Conservation (phyloP, 2,797 vertebrate genomes). For the Gastrophryne carolinensis region DNA sequence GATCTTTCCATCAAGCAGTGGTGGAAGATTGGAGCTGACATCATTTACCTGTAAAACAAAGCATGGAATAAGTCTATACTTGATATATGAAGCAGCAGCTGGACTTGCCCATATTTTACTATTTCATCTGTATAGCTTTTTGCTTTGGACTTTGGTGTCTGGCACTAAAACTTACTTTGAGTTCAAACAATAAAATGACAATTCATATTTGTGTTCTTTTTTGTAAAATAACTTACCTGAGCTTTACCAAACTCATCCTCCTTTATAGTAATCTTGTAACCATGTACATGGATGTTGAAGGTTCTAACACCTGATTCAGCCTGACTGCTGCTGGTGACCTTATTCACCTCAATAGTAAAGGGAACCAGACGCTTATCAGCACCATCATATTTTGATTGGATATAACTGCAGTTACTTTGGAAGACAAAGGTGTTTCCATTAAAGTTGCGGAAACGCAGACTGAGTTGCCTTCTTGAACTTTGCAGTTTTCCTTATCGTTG, state of each 20-base stretch:
- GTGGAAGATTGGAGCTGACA: constrained; percentile 63
- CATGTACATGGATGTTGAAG: constrained; percentile 56
- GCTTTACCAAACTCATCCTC: constrained; percentile 60
- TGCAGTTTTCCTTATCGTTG: constrained; percentile 68
- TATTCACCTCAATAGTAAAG: constrained; percentile 57
- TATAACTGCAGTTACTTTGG: constrained; percentile 68
- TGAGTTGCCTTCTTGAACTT: constrained; percentile 50
- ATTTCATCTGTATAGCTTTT: too few relatives aligned
- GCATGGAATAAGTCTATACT: not conserved
- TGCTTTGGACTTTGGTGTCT: too few relatives aligned
- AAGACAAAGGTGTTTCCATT: constrained; percentile 65
- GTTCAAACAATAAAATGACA: too few relatives aligned
- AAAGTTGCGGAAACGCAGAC: constrained; percentile 67
- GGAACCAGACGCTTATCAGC: not conserved
- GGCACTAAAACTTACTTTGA: too few relatives aligned
- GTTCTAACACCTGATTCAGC: constrained; percentile 49
- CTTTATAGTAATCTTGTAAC: constrained; percentile 65
- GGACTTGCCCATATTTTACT: too few relatives aligned
- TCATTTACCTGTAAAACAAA: constrained; percentile 63
- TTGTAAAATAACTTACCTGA: constrained; percentile 68
- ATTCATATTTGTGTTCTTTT: too few relatives aligned
- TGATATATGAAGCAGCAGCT: too few relatives aligned
- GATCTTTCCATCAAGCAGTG: constrained; percentile 52
- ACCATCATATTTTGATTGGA: not conserved
- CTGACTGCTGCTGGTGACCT: constrained; percentile 51